phyloP scores from a whole-genome alignment of 2,888 invertebrate genomes.

The Acleris emargana region DNA sequence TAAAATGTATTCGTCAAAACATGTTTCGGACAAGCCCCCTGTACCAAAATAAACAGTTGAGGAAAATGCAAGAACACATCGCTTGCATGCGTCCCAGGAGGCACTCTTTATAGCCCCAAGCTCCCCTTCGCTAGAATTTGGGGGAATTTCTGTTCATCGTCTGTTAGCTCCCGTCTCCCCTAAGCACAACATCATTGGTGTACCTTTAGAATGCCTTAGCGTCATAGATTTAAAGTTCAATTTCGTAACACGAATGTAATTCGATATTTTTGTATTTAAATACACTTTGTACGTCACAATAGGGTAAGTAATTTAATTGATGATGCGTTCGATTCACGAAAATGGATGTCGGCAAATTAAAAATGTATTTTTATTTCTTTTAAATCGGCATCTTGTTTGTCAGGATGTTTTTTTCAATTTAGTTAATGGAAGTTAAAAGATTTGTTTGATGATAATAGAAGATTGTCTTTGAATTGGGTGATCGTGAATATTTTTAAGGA shows the following conservation, averaged over 20 bases:
- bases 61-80: conserved; percentile 60
- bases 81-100: conserved; percentile 67
- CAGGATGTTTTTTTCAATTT: conserved; percentile 27
- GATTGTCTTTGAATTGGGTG: conserved; percentile 14
- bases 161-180: conserved; percentile 47
- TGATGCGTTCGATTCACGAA: conserved; percentile 78
- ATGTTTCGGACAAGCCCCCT: conserved; percentile 21
- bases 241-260: not conserved
- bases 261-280: conserved; percentile 2
- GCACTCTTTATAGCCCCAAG: conserved; percentile 46
- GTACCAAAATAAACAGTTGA: conserved; percentile 58
- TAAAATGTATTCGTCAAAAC: conserved; percentile 23
- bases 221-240: not conserved
- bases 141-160: conserved; percentile 58
- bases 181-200: conserved; percentile 5
- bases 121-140: conserved; percentile 59
- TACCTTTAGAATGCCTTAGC: not conserved
- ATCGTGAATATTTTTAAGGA: not conserved
- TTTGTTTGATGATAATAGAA: conserved; percentile 10
- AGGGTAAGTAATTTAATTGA: conserved; percentile 80
- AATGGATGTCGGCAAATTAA: conserved; percentile 67
- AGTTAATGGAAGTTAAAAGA: conserved; percentile 26
- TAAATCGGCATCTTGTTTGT: conserved; percentile 32
- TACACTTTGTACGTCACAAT: conserved; percentile 60
- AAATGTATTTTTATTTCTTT: conserved; percentile 38